These are phyloP conservation scores for Heliocidaris tuberculata DNA, from an alignment of 35 echinoderm and acorn worm species.

Conservation along the genomic window DNA sequence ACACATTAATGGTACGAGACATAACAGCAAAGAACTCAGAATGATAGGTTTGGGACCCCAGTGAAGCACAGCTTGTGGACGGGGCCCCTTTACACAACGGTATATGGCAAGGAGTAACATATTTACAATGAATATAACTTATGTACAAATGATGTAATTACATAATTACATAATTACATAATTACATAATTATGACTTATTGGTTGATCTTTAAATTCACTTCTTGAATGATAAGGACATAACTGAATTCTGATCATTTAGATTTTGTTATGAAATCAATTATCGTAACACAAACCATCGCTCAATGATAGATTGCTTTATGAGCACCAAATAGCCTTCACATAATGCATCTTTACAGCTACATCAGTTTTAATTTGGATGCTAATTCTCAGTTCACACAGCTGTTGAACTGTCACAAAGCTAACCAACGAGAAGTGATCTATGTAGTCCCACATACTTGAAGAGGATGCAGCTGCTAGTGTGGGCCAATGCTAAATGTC, in stretches of 20 bases:
- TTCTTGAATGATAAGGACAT: neutral
- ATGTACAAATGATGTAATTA: no score
- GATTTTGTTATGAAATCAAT: neutral
- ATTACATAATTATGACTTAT: neutral
- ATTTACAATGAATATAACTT: no score
- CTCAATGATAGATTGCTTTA: neutral
- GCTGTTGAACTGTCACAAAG: neutral
- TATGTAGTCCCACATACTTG: constrained; percentile 7
- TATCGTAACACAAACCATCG: neutral
- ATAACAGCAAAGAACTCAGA: no score
- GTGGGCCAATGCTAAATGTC: neutral
- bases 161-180: no score
- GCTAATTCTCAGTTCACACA: neutral
- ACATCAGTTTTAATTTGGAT: neutral
- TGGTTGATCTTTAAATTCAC: neutral
- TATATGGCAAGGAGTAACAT: no score
- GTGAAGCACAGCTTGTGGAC: no score
- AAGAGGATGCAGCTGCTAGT: neutral
- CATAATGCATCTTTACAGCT: neutral
- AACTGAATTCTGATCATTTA: neutral
- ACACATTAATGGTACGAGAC: no score
- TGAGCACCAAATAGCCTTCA: neutral
- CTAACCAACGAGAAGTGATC: neutral
- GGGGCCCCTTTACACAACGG: no score
- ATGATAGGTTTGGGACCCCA: no score